Evolutionary conservation across 2,888 invertebrate species (phyloP).

Genomic region (Tupiocoris notatus): DNA sequence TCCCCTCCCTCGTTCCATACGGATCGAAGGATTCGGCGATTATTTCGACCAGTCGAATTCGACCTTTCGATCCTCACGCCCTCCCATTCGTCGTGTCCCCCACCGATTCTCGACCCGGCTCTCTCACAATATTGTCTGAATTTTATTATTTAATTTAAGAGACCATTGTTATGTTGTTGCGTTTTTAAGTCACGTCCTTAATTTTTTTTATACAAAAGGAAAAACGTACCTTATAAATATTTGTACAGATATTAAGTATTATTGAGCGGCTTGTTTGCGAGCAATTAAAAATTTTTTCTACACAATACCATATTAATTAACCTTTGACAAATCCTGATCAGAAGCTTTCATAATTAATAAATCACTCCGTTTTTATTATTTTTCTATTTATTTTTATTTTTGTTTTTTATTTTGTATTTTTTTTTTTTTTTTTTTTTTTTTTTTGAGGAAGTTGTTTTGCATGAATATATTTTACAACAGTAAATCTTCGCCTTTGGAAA

Average conservation of each 20-base stretch:
- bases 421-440: conserved; percentile 2
- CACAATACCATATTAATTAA: too few species aligned
- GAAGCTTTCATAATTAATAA: too few species aligned
- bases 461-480: background rate
- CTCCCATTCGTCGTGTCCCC: conserved; percentile 25
- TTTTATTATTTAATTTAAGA: conserved; percentile 20
- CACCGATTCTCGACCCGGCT: conserved; percentile 42
- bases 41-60: background rate
- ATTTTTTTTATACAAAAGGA: conserved; percentile 22
- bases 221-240: conserved; percentile 46
- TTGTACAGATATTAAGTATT: conserved; percentile 47
- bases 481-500: background rate
- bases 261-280: conserved; percentile 42
- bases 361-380: too few species aligned
- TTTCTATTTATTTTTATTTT: conserved; percentile 40
- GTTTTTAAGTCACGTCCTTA: conserved; percentile 37
- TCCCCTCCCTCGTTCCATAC: background rate
- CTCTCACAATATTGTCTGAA: background rate
- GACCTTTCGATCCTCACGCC: conserved; percentile 6
- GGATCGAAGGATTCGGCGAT: background rate
- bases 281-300: too few species aligned
- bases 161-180: conserved; percentile 41
- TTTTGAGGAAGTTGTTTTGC: background rate
- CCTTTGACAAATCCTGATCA: too few species aligned
- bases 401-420: background rate